Base-by-base conservation (phyloP, 1,140 invertebrate species). In the Sitophilus oryzae region DNA sequence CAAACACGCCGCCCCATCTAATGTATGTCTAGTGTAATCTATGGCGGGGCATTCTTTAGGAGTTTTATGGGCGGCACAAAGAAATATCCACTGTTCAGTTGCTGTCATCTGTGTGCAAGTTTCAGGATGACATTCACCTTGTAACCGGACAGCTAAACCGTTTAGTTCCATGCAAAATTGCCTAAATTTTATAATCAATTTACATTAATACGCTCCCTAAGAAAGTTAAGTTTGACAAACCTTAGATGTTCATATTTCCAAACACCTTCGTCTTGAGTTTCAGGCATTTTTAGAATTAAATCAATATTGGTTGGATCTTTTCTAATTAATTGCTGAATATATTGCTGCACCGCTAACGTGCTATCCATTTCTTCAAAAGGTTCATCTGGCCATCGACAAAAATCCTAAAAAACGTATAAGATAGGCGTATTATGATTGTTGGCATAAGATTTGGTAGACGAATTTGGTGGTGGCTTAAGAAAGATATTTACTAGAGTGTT, bases 211-310 rank as follows among this genome's bases (percentile, higher is more conserved):
- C 30, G n/a, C 6, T 8, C 30, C 37, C 6, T 38, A 8, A 16
- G 14, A 5, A 44, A 44, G 5, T 25, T 42, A 52, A 11, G 6
- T 38, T 43, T 5, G 21, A 30, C 6, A 36, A 48, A 61, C 80
- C 89, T 82, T 25, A 99, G 79, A 78, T 99, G 97, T 78, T 99
- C 97, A 74, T 99, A 99, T 76, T 99, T 99, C 97, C 97, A 99
- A 8, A 98, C 95, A 30, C 96, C 96, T 76, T 98, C 95, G 72
- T 99, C 96, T 73, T 98, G 93, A 8, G 89, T 86, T 63, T 98
- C 94, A 14, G 97, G 97, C 74, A 96, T 92, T 62, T 84, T 93
- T 10, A 99, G 75, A 67, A 99, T 98, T 25, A 88, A 80, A 64
- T 98, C 95, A 47, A 99, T 87, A 76, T 96, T 93, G 16, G 86